Conservation (phyloP, 2,113 vertebrate species). For the Empidonax alnorum region DNA sequence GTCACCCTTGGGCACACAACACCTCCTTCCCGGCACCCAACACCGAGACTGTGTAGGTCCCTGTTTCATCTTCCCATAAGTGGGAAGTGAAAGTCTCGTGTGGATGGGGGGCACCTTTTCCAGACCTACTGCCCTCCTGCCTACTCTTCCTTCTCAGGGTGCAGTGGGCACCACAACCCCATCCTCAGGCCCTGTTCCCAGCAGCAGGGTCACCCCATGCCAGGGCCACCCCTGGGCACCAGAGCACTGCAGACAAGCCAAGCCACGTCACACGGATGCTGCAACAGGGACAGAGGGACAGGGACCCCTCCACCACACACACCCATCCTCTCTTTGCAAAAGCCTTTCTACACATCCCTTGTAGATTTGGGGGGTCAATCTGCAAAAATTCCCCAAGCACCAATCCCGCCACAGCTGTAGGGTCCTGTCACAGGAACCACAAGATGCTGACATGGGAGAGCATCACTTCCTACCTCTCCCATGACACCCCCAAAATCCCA, state of each 20-base stretch:
- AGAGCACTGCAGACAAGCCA: background rate
- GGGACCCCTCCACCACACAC: fast-evolving
- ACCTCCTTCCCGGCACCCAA: background rate
- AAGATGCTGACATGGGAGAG: background rate
- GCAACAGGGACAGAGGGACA: background rate
- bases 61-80: background rate
- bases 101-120: background rate
- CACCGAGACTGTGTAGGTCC: background rate
- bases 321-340: background rate
- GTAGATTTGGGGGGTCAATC: background rate
- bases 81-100: background rate
- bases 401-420: fast-evolving
- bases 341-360: background rate
- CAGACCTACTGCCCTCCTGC: background rate
- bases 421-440: background rate
- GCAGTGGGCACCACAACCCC: background rate
- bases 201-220: background rate
- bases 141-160: background rate
- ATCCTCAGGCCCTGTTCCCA: background rate
- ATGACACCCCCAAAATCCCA: background rate
- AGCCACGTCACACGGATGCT: background rate
- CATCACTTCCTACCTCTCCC: background rate
- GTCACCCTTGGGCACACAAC: background rate
- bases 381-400: background rate
- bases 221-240: background rate